Evolutionary conservation across 2,113 vertebrate genomes (phyloP).

Genomic region (Zeus faber): DNA sequence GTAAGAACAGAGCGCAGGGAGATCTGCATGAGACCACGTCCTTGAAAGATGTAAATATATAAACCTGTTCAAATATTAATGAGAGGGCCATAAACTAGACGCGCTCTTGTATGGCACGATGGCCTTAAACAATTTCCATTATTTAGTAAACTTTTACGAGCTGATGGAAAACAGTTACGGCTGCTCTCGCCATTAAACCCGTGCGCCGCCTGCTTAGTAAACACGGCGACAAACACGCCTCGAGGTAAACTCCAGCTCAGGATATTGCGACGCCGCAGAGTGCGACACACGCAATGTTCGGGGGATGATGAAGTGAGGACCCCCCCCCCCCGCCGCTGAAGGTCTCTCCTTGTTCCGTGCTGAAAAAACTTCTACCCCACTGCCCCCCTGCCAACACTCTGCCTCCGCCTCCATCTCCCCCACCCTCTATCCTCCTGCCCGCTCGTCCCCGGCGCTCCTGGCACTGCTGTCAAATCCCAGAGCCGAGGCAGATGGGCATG

Average conservation of each 20-base stretch:
- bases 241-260: constrained; percentile 34
- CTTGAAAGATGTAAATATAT: constrained; percentile 22
- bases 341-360: constrained; percentile 45
- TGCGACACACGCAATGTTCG: constrained; percentile 21
- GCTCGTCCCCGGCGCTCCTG: constrained; percentile 51
- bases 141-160: constrained; percentile 20
- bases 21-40: too few species aligned
- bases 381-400: not conserved
- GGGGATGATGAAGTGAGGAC: constrained; percentile 48
- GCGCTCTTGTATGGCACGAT: constrained; percentile 12
- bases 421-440: constrained; percentile 21
- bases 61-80: constrained; percentile 33
- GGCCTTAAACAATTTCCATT: constrained; percentile 26
- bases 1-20: not conserved
- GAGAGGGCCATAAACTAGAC: constrained; percentile 12
- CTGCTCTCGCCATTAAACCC: constrained; percentile 14
- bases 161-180: constrained; percentile 29
- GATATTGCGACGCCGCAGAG: constrained; percentile 38
- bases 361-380: constrained; percentile 25
- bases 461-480: constrained; percentile 66
- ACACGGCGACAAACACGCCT: constrained; percentile 30
- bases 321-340: constrained; percentile 17
- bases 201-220: constrained; percentile 47
- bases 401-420: not conserved
- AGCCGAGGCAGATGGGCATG: constrained; percentile 70